A percentile compares a stretch with the other conserved stretches of the same genome.
Conservation (phyloP, 2,113 vertebrate species). For the Buteo buteo region DNA sequence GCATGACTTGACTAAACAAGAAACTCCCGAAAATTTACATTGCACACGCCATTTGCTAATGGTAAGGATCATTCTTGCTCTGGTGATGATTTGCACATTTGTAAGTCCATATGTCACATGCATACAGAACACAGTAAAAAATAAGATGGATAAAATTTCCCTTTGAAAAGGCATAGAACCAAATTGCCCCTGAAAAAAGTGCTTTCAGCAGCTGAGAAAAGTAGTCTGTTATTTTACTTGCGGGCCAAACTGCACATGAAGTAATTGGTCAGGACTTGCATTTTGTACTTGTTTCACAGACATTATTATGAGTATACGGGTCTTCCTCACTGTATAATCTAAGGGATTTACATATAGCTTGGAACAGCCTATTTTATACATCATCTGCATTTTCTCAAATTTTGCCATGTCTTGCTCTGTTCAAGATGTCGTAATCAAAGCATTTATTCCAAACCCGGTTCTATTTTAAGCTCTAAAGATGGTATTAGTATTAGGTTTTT, state of each 20-base stretch:
- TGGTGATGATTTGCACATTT: background rate
- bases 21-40: background rate
- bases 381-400: background rate
- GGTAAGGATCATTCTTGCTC: background rate
- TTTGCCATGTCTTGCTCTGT: background rate
- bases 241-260: rapidly evolving
- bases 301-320: rapidly evolving
- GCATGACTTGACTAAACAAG: background rate
- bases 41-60: rapidly evolving
- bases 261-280: background rate
- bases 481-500: background rate
- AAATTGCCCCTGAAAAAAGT: background rate
- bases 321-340: background rate
- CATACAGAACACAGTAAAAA: background rate
- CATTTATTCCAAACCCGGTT: rapidly evolving
- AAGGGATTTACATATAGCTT: background rate
- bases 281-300: background rate
- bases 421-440: background rate
- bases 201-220: conserved; percentile 15
- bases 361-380: background rate
- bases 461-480: background rate
- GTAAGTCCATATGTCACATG: background rate
- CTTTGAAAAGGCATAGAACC: background rate
- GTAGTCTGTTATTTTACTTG: background rate
- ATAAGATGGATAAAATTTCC: background rate